These are phyloP conservation scores for Labroides dimidiatus DNA, from an alignment of 2,797 vertebrate genomes.

Conservation along the genomic window DNA sequence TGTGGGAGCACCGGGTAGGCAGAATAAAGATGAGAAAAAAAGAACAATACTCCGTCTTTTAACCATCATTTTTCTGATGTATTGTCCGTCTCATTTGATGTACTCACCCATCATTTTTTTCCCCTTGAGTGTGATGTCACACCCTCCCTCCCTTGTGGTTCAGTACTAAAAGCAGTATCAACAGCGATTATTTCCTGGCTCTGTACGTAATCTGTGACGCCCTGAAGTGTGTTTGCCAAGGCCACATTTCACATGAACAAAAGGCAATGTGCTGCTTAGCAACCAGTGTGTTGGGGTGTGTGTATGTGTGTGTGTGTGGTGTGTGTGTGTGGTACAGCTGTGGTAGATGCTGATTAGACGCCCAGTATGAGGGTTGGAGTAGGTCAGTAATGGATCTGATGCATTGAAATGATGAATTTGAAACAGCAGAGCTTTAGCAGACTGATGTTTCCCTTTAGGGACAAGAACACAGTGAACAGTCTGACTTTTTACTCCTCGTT, in stretches of 20 bases:
- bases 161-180: slow-evolving; percentile 35
- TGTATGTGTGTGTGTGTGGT: slow-evolving; percentile 15
- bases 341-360: slow-evolving; percentile 17
- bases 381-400: slow-evolving; percentile 13
- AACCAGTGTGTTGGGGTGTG: slow-evolving; percentile 38
- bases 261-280: slow-evolving; percentile 56
- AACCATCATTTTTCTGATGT: no score
- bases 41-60: no score
- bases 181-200: slow-evolving; percentile 38
- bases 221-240: slow-evolving; percentile 39
- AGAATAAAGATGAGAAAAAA: no score
- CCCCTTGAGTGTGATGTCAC: slow-evolving; percentile 7
- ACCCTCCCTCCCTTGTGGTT: slow-evolving; percentile 12
- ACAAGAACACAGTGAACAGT: no score
- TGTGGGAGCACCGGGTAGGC: no score
- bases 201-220: slow-evolving; percentile 22
- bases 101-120: not conserved
- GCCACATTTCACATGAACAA: slow-evolving; percentile 41
- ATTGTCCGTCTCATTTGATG: slow-evolving; percentile 4
- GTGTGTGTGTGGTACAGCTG: slow-evolving; percentile 10
- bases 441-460: not conserved
- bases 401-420: slow-evolving; percentile 3
- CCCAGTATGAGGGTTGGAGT: not conserved
- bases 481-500: no score
- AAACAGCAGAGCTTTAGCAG: not conserved